Conservation (phyloP, 2,113 vertebrate genomes). For the Oceanodroma tethys region DNA sequence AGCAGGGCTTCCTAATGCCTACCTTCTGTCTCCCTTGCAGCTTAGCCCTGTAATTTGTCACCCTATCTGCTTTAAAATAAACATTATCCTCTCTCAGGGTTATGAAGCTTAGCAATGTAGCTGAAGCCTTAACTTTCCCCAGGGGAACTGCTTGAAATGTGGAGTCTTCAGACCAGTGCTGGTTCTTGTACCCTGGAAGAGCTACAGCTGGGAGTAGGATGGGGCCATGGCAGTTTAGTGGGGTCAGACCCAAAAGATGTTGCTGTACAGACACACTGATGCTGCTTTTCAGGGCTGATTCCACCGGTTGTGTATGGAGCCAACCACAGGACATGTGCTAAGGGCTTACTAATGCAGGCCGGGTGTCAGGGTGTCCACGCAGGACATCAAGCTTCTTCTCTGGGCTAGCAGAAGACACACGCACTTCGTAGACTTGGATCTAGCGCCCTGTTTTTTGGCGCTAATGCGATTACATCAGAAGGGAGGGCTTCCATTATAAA, state of each 20-base stretch:
- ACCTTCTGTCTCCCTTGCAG: neutral
- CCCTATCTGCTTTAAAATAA: neutral
- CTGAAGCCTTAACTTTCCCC: neutral
- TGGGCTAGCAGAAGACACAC: neutral
- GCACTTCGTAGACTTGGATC: neutral
- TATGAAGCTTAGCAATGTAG: neutral
- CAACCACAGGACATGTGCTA: fast-evolving
- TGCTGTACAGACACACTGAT: neutral
- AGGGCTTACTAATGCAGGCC: neutral
- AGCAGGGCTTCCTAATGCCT: neutral
- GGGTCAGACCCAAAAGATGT: neutral
- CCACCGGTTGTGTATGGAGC: neutral
- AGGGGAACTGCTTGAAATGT: neutral
- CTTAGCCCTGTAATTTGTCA: neutral
- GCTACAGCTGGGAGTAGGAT: neutral
- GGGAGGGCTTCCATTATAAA: neutral
- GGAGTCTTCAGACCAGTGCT: neutral
- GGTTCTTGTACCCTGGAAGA: neutral
- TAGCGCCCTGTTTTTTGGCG: neutral
- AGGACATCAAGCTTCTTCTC: neutral
- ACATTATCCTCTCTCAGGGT: neutral
- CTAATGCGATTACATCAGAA: neutral
- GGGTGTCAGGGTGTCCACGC: neutral
- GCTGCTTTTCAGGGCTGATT: neutral
- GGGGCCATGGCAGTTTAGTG: fast-evolving